Conservation (phyloP, 2,113 vertebrate genomes). For the Balaeniceps rex region DNA sequence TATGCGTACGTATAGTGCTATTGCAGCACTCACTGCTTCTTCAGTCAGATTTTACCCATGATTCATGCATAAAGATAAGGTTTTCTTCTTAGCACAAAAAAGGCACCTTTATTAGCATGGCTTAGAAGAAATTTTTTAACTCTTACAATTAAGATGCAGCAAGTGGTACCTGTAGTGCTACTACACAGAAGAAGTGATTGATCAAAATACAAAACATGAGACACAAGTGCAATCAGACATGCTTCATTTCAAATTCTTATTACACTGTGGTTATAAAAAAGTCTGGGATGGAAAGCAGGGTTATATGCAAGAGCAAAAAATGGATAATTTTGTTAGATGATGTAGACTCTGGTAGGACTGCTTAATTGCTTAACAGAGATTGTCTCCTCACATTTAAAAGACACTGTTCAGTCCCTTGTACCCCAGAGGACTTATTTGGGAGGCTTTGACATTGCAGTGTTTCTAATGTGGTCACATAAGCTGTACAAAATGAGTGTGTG, state of each 20-base stretch:
- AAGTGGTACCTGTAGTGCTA: neutral
- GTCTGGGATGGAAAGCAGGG: neutral
- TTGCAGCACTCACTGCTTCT: neutral
- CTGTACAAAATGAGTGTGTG: neutral
- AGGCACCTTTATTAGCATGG: neutral
- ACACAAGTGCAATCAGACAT: neutral
- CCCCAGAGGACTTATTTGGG: neutral
- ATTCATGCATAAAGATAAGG: neutral
- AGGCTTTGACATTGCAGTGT: neutral
- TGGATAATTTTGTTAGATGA: neutral
- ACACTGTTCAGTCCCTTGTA: neutral
- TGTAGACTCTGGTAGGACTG: neutral
- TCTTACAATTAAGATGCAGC: neutral
- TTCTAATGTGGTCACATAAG: neutral
- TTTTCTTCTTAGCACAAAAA: neutral
- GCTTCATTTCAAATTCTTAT: conserved; percentile 66
- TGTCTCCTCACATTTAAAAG: neutral
- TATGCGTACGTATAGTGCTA: neutral
- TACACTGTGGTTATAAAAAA: conserved; percentile 37
- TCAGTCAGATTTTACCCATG: neutral
- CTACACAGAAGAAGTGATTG: neutral
- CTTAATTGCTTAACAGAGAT: neutral
- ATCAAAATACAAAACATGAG: neutral
- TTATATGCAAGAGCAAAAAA: conserved; percentile 5
- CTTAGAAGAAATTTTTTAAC: neutral